Evolutionary conservation across 1,140 invertebrate species (phyloP), one percentile per base, ranked within the genome.

Genomic region (Nephotettix cincticeps): DNA sequence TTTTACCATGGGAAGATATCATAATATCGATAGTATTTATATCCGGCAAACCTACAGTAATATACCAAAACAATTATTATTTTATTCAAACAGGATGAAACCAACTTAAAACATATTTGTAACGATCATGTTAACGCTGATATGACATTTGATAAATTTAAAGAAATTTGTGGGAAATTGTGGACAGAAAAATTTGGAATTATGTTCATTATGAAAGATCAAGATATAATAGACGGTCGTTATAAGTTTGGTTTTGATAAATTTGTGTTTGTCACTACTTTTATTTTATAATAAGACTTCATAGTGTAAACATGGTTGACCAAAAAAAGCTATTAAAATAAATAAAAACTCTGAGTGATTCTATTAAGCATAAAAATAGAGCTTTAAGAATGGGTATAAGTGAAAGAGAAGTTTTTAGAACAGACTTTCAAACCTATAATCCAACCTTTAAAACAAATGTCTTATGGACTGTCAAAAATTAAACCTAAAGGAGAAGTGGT

Each of bases 101-200:
- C 76, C 6, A 83, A 83, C 76, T 66, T 81, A 6, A 79, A 76
- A 72, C 79, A 81, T 73, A 68, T 81, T 19, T 81, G 80, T 72
- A 75, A 80, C 74, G 79, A 81, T 76, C 76, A 80, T 36, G 69
- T 83, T 80, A 45, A 21, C 14, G 21, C 47, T 32, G 43, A 69
- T 45, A 30, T 56, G 21, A 36, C 29, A 27, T 68, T 23, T 58
- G 43, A 68, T 51, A 61, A 11, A 17, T 67, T 72, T 45, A 9
- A 27, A 66, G 36, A 70, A 17, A 28, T 70, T 1, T 70, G 69
- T 64, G 14, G 13, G 1, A 30, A 64, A 64, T 28, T 75, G 72
- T 82, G 30, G 76, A 64, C 72, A 21, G 78, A 80, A 71, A 80
- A 78, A 73, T 72, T 74, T 9, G 79, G 81, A 68, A 76, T 81